Conservation (phyloP, 2,888 invertebrate genomes). For the Meandrusa payeni region DNA sequence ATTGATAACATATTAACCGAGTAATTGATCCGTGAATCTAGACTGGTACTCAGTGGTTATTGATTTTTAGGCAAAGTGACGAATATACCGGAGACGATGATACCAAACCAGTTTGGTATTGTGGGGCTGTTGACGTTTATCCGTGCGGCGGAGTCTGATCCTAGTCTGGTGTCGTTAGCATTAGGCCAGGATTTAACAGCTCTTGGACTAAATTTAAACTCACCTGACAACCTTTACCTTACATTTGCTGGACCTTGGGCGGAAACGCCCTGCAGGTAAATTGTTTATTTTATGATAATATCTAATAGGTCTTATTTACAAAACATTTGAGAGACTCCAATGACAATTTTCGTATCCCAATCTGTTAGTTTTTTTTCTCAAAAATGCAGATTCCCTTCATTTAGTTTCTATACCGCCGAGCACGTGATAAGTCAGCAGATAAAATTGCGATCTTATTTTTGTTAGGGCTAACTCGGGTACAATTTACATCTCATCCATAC, state of each 20-base stretch:
- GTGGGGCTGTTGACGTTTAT: slow-evolving; percentile 99
- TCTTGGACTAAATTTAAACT: slow-evolving; percentile 98
- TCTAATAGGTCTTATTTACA: too few relatives aligned
- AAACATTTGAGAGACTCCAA: too few relatives aligned
- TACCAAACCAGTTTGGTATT: slow-evolving; percentile 99
- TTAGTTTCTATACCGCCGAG: too few relatives aligned
- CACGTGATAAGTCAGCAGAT: too few relatives aligned
- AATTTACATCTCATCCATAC: too few relatives aligned
- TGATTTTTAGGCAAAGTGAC: slow-evolving; percentile 92
- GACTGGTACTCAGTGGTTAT: slow-evolving; percentile 22
- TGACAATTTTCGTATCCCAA: too few relatives aligned
- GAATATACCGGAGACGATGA: slow-evolving; percentile 99
- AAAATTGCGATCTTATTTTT: too few relatives aligned
- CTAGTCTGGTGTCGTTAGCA: slow-evolving; percentile 96
- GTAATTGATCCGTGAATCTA: slow-evolving; percentile 26
- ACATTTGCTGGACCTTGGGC: slow-evolving; percentile 99
- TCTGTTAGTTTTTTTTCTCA: too few relatives aligned
- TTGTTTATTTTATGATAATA: too few relatives aligned
- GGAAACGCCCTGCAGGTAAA: slow-evolving; percentile 93
- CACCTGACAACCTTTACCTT: slow-evolving; percentile 98
- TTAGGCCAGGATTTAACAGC: slow-evolving; percentile 99
- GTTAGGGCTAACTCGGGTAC: too few relatives aligned
- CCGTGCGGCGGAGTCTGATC: slow-evolving; percentile 98
- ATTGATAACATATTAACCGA: slow-evolving; percentile 7
- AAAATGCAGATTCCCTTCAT: too few relatives aligned